phyloP scores from a whole-genome alignment of 2,888 invertebrate genomes.

The Morpho achilles region DNA sequence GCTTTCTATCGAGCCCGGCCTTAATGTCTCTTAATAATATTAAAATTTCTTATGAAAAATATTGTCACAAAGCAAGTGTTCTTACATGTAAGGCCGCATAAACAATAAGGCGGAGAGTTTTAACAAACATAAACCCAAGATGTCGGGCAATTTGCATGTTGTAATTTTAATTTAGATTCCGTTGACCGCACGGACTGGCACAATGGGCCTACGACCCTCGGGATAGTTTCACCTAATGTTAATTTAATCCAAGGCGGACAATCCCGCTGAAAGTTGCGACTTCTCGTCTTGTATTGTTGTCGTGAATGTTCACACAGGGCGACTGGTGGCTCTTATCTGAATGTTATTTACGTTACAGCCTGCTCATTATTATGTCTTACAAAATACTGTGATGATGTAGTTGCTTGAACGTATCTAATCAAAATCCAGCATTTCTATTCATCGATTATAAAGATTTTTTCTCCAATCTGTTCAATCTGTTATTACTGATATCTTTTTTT shows the following conservation, averaged over 20 bases:
- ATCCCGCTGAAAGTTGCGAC: conserved; percentile 64
- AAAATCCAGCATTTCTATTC: no score
- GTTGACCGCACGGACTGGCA: conserved; percentile 53
- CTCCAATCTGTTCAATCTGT: no score
- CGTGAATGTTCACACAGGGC: conserved; percentile 35
- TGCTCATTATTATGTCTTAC: no score
- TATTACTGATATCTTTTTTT: no score
- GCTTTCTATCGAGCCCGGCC: no score
- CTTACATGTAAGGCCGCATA: conserved; percentile 1
- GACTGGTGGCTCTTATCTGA: conserved; percentile 11
- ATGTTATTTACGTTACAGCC: no score
- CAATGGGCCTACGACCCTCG: conserved; percentile 44
- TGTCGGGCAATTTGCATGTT: conserved; percentile 67
- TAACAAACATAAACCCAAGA: conserved; percentile 60
- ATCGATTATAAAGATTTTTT: no score
- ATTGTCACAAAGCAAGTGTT: no score
- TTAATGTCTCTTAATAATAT: no score
- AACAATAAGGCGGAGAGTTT: conserved; percentile 35
- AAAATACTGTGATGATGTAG: no score
- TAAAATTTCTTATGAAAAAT: no score
- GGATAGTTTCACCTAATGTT: conserved; percentile 74
- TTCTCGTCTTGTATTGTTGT: conserved; percentile 58
- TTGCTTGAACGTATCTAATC: no score
- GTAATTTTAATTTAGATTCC: conserved; percentile 76
- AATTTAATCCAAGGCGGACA: conserved; percentile 75